Base-by-base conservation (phyloP, 2,797 vertebrate species). In the Rhinichthys osculus region DNA sequence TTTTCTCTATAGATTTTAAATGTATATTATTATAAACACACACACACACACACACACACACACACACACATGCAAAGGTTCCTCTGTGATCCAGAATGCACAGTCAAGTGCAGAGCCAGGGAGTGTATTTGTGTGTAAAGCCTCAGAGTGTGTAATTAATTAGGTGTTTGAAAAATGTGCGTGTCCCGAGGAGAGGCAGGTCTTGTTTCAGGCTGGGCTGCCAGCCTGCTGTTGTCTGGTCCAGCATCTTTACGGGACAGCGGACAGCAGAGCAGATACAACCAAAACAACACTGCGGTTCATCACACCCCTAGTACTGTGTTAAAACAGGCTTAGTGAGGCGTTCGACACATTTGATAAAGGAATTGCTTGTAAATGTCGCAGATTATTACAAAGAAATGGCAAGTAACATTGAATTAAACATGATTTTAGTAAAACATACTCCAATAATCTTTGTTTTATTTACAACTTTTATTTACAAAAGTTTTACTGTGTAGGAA, bases 161-260 rank as follows among this genome's bases (percentile, higher is more conserved):
- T 76, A 40, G 47, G 11, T 30, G 21, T 50, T 35, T 76, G 72
- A 83, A 83, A 76, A 83, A 83, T 83, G 71, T 78, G 54, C 2
- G 2, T 79, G 78, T 83, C 72, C 82, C 3, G 44, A 52, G 23
- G 33, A 67, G 73, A 74, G 73, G 33, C 59, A 83, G 82, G 82
- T 83, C 82, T 77, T 66, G 72, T 83, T 83, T 83, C 82, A 83
- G 33, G 10, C 14, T 52, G 82, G 30, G 42, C 82, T 83, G 82
- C 72, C 72, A 67, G 59, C 82, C 72, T 38, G 82, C 82, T 83
- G 72, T 83, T 83, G 82, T 83, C 82, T 76, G 44, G 5, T 66
- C 23, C 33, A 77, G 72, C 82, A 83, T 83, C 82, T 83, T 83
- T 74, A 83, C 59, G 42, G 72, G 59, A 83, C 59, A 76, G 59